Base-by-base conservation (phyloP, 2,888 invertebrate species). In the Copidosoma aretas region DNA sequence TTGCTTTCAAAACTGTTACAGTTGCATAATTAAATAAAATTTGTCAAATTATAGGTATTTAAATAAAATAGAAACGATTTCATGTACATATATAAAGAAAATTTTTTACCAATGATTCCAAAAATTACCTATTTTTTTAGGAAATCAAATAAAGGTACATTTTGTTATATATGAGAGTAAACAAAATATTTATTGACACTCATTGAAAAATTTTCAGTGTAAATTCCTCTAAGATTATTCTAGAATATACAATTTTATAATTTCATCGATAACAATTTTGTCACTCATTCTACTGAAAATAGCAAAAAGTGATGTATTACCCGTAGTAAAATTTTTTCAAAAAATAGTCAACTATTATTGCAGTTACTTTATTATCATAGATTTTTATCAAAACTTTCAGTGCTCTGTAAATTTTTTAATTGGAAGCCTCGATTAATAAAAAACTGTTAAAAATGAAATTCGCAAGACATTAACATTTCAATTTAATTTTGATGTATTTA, bases 211-310 rank as follows among this genome's bases (percentile, higher is more conserved):
- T 61, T 67, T 43, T 67, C 64, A 51, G 67, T 69, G 70, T 72
- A 72, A 69, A 72, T 69, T 68, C 67, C 71, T 67, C 58, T 67
- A 72, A 72, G 60, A 49, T 63, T 73, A 65, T 73, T 72, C 72
- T 64, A 72, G 54, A 73, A 71, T 71, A 72, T 71, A 72, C 67
- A 72, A 64, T 69, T 68, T 64, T 59, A 62, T 49, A 71, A 64
- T 61, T 63, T 60, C 41, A 66, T 64, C 21, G 15, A 22, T 39
- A 57, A 57, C 46, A 61, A 68, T 59, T 62, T 21, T 67, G 60
- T 15, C 49, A 43, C 49, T 61, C 58, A 43, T 59, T 65, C 62
- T 67, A 57, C 10, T 14, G 58, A 21, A 22, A 21, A 70, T 14
- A 15, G 15, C 57, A 58, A 49, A 59, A 60, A 60, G 57, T 52